Evolutionary conservation across 2,113 vertebrate genomes (phyloP), one percentile per base, ranked within the genome.

Genomic region (Toxotes jaculatrix): DNA sequence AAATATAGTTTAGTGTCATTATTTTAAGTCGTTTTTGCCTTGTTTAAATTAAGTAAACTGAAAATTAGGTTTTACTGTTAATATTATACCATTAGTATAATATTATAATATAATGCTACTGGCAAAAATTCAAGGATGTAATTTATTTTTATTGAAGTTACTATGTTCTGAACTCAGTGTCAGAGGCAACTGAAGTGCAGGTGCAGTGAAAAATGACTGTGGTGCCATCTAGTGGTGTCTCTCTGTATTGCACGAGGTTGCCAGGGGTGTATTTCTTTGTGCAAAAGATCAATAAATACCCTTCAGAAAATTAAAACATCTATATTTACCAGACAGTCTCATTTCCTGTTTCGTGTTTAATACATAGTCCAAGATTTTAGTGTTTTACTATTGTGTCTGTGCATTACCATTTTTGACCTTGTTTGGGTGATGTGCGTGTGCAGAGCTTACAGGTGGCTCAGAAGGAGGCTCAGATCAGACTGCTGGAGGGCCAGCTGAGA

Each of bases 391-490:
- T 27, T 51, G 38, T 40, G 23, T 64, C 19, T 77, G 5, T 69
- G 32, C 1, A 19, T 59, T 55, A 27, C 21, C 21, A 19, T 60
- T 40, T 69, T 16, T 40, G 17, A 79, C n/a, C 16, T 32, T 62
- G 21, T 74, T 3, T 11, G 43, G 12, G 53, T 0, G 32, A 14
- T 65, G 47, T 51, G 49, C n/a, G 49, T 66, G 34, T 23, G 0
- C 86, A 99, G 98, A 98, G 97, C 36, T 93, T 99, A 71, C 97
- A 98, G 82, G 98, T 98, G 70, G 97, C 97, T 8, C 98, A 99
- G 93, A 99, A 97, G 82, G 98, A 99, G 74, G 95, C 97, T 3
- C 98, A 99, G 95, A 96, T 99, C 79, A 93, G 98, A 3, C 95
- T 99, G 70, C 89, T 99, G 83, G 98, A 99, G 84, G 98, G 97